Evolutionary conservation across 53 echinoderm and acorn worm genomes (phyloP).

Genomic region (Holothuria leucospilota): DNA sequence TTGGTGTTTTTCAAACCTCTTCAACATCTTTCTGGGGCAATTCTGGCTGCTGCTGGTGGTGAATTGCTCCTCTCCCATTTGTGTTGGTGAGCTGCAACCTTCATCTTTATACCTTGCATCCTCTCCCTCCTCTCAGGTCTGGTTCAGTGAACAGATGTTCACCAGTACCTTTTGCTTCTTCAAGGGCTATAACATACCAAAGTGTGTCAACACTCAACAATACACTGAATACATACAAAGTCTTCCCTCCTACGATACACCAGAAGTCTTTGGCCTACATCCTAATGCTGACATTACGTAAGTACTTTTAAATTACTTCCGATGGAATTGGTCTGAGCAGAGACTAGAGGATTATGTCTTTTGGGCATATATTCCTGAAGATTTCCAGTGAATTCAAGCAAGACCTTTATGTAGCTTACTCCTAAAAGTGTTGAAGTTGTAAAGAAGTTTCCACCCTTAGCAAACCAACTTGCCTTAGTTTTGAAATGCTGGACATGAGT

Average conservation of each 20-base stretch:
- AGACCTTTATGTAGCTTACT: too few relatives aligned
- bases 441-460: too few relatives aligned
- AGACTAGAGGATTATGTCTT: not conserved
- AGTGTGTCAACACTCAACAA: constrained; percentile 74
- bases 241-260: constrained; percentile 84
- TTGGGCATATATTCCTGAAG: too few relatives aligned
- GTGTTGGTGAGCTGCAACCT: not conserved
- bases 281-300: constrained; percentile 99
- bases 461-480: too few relatives aligned
- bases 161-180: constrained; percentile 89
- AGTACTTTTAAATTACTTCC: constrained; percentile 26
- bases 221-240: constrained; percentile 88
- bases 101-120: not conserved
- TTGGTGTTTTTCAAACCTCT: too few relatives aligned
- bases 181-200: constrained; percentile 96
- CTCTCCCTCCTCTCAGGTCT: constrained; percentile 63
- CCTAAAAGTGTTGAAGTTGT: too few relatives aligned
- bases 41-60: too few relatives aligned
- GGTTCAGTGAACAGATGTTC: constrained; percentile 99
- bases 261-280: constrained; percentile 94
- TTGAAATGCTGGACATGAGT: too few relatives aligned
- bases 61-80: too few relatives aligned
- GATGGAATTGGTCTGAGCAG: not conserved
- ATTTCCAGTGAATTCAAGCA: too few relatives aligned
- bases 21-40: too few relatives aligned